Base-by-base conservation (phyloP, 2,888 invertebrate genomes). In the Lithophane leautieri region DNA sequence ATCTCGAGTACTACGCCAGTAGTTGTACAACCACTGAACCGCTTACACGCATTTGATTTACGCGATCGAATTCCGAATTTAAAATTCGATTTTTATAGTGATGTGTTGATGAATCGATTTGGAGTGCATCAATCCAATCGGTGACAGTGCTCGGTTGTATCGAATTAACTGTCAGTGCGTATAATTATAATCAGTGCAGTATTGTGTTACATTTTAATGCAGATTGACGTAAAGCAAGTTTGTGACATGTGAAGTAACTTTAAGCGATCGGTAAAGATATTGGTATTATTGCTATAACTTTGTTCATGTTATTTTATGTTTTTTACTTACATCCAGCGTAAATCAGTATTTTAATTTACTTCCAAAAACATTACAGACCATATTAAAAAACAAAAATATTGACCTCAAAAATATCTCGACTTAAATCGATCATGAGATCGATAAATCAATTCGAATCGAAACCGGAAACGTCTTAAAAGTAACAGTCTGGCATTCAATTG, bases 11-110 rank as follows among this genome's bases (percentile, higher is more conserved):
- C 89, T 88, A 86, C 88, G 89, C 90, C 94, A 95, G 95, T 95
- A 93, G 91, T 92, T 89, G 89, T 89, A 92, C 92, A 92, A 91
- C 93, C 87, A 90, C 93, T 93, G 94, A 82, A 85, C 90, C 83
- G 95, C 79, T 90, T 91, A 91, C 95, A 95, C 95, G 95, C 91
- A 67, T 84, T 89, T 90, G 87, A 90, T 40, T 1, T 67, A 84
- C 82, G 84, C 86, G 88, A 80, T 89, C 82, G 78, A 81, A 76
- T 81, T 74, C 70, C 81, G 70, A 82, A 81, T 79, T 74, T 76
- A 68, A 84, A 71, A 73, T 80, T 79, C 75, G 86, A 85, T 87
- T 89, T 90, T 86, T 81, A 72, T 50, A 88, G 89, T 89, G 88
- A 90, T 90, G 86, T 88, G 82, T 88, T 81, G 86, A 88, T 87